Percentiles rank a stretch among this genome's conserved stretches.
Conservation (phyloP, 23 tunicate species). For the Halocynthia roretzi region DNA sequence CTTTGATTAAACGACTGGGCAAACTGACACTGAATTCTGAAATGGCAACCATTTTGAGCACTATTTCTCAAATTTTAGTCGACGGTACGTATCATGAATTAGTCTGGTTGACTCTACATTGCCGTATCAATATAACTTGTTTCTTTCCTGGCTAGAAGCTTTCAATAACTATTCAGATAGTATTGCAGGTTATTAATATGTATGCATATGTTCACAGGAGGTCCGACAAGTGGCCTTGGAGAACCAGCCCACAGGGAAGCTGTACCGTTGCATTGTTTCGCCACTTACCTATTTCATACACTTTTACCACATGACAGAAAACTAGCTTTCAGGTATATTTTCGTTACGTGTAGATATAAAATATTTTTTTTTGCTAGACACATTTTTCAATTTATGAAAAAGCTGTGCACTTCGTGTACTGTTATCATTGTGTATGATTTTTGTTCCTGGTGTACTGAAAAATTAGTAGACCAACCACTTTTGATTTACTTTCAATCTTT, state of each 20-base stretch:
- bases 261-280: conserved; percentile 59
- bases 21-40: conserved; percentile 28
- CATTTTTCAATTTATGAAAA: not conserved
- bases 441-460: too few relatives aligned
- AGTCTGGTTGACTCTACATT: too few relatives aligned
- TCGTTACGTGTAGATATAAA: too few relatives aligned
- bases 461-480: not conserved
- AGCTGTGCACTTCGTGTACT: not conserved
- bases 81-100: conserved; percentile 31
- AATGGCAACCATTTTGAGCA: conserved; percentile 24
- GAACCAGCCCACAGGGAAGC: conserved; percentile 44
- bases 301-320: conserved; percentile 50
- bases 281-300: conserved; percentile 46
- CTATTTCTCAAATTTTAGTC: conserved; percentile 25
- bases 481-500: not conserved
- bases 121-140: not conserved
- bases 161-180: not conserved
- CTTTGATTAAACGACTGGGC: conserved; percentile 33
- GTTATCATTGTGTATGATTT: too few relatives aligned
- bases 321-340: conserved; percentile 51
- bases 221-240: conserved; percentile 60
- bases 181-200: not conserved
- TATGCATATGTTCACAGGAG: conserved; percentile 32
- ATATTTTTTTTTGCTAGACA: not conserved
- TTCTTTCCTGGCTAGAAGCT: not conserved